Conservation (phyloP, 2,113 vertebrate species). For the Macquaria ambigua region DNA sequence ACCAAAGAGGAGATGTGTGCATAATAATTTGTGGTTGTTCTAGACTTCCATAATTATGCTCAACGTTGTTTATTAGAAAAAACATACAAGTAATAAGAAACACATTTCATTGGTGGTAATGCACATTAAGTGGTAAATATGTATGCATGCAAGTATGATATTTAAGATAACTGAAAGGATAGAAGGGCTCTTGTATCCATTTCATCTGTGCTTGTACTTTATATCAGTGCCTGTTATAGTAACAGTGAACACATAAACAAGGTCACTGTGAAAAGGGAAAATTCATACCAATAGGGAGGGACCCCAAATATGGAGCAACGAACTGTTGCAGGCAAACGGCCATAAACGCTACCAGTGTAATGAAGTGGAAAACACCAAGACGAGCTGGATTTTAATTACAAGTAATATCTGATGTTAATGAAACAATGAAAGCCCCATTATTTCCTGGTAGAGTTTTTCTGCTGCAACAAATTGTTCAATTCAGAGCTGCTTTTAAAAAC, state of each 20-base stretch:
- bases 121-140: not conserved
- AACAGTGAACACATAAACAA: constrained; percentile 15
- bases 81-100: constrained; percentile 14
- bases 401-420: constrained; percentile 22
- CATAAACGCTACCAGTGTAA: constrained; percentile 10
- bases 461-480: not conserved
- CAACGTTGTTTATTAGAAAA: constrained; percentile 29
- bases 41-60: constrained; percentile 15
- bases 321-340: constrained; percentile 21
- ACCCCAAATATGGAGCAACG: constrained; percentile 2
- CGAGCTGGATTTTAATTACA: constrained; percentile 34
- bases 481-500: constrained; percentile 1
- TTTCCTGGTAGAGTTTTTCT: not conserved
- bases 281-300: constrained; percentile 10
- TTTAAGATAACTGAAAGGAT: constrained; percentile 12
- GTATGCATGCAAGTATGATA: not conserved
- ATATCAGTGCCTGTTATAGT: not conserved
- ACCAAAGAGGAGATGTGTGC: not conserved
- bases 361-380: constrained; percentile 28
- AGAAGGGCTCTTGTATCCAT: not conserved
- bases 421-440: constrained; percentile 22
- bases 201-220: constrained; percentile 2
- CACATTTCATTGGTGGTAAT: not conserved
- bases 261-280: not conserved
- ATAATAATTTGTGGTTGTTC: constrained; percentile 23